phyloP scores from a whole-genome alignment of 2,113 vertebrate species.

The Phalacrocorax pelagicus region DNA sequence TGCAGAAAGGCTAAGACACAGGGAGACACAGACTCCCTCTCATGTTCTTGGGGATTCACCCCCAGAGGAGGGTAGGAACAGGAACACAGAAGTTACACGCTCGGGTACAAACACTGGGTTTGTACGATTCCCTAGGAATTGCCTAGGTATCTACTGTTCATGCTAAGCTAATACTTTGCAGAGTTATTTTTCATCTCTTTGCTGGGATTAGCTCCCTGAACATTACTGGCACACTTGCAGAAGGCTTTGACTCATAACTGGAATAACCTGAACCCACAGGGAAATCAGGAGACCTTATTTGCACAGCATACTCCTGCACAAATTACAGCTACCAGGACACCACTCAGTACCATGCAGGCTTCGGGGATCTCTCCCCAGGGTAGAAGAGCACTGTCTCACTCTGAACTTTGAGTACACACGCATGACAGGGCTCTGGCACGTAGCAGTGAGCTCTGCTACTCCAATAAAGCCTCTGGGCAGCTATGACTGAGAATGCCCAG shows the following conservation, averaged over 20 bases:
- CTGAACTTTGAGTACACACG: neutral
- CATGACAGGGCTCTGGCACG: neutral
- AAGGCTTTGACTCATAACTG: neutral
- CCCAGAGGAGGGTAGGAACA: neutral
- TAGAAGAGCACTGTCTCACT: neutral
- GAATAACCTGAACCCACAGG: neutral
- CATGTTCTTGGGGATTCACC: neutral
- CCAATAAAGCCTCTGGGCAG: neutral
- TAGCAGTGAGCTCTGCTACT: neutral
- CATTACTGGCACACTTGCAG: conserved; percentile 13
- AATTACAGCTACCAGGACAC: neutral
- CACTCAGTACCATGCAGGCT: no score
- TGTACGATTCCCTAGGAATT: neutral
- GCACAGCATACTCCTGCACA: neutral
- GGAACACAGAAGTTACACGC: neutral
- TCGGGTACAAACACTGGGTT: neutral
- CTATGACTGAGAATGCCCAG: neutral
- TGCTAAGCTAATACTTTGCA: neutral
- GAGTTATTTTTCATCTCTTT: conserved; percentile 21
- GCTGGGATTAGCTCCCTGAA: conserved; percentile 15
- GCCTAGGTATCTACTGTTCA: neutral
- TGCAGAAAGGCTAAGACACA: neutral
- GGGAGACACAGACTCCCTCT: neutral
- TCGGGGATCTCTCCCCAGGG: neutral
- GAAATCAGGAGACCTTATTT: conserved; percentile 4